phyloP scores from a whole-genome alignment of 2,888 invertebrate genomes.

The Lampropteryx suffumata region DNA sequence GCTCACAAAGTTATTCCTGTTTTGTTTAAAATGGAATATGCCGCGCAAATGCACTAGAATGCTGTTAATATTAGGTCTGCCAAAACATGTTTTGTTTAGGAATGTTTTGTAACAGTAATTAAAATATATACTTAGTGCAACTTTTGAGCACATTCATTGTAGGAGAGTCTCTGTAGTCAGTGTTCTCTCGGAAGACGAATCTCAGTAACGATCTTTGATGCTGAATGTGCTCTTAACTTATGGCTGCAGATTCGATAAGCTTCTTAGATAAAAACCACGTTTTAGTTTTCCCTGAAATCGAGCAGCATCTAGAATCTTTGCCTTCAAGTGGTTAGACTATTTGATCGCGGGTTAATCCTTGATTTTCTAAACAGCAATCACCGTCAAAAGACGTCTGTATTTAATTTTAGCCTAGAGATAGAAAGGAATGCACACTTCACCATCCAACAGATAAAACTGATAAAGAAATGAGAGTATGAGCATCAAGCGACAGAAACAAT shows the following conservation, averaged over 20 bases:
- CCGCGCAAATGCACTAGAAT: constrained; percentile 23
- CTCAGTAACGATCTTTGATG: constrained; percentile 5
- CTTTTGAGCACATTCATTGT: no score
- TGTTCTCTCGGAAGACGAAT: not conserved
- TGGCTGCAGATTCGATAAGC: not conserved
- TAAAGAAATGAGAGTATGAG: no score
- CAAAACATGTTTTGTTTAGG: constrained; percentile 41
- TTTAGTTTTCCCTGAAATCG: constrained; percentile 20
- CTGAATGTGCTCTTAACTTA: not conserved
- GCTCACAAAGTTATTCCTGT: constrained; percentile 32
- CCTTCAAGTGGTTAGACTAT: constrained; percentile 12
- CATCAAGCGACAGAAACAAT: no score
- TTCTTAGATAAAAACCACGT: constrained; percentile 12
- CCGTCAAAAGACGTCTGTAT: no score
- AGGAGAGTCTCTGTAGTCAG: no score
- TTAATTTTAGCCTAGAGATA: no score
- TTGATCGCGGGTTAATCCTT: constrained; percentile 9
- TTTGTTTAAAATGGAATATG: constrained; percentile 37
- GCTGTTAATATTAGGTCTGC: constrained; percentile 41
- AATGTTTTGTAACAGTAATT: not conserved
- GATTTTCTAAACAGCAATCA: not conserved
- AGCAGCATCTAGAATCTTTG: not conserved
- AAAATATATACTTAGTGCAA: no score
- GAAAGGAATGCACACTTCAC: no score
- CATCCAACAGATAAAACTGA: no score